Percentiles rank a stretch among this genome's conserved stretches.
Evolutionary conservation across 2,888 invertebrate genomes (phyloP).

Genomic region (Caprella mutica): DNA sequence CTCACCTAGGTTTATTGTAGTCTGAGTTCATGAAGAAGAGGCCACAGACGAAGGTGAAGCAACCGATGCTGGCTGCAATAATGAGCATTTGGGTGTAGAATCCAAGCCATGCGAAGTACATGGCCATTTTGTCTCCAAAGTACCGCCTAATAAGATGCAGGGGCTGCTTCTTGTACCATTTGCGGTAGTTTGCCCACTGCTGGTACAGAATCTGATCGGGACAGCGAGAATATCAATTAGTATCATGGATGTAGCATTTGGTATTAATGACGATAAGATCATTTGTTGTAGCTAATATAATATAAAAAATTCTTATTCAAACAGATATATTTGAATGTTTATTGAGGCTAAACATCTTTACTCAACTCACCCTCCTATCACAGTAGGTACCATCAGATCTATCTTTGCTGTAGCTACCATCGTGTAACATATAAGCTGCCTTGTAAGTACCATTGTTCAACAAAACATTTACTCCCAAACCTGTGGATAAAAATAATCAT

Average conservation of each 20-base stretch:
- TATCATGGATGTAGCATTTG: too few species aligned
- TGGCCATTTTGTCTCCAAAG: constrained; percentile 80
- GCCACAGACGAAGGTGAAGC: constrained; percentile 76
- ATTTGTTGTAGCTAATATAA: too few species aligned
- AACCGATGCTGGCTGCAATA: constrained; percentile 72
- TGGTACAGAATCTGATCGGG: constrained; percentile 62
- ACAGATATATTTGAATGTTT: too few species aligned
- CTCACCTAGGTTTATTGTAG: constrained; percentile 64
- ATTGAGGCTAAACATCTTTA: background rate
- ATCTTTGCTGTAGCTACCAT: constrained; percentile 47
- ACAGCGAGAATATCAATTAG: too few species aligned
- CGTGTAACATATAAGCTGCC: constrained; percentile 78
- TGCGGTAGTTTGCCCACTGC: constrained; percentile 80
- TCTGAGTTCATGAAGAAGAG: constrained; percentile 64
- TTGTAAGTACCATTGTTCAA: constrained; percentile 69
- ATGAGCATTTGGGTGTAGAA: constrained; percentile 84
- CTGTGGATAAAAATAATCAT: constrained; percentile 13
- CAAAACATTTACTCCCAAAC: constrained; percentile 67
- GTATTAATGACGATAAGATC: too few species aligned
- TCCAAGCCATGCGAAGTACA: constrained; percentile 88
- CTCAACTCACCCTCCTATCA: constrained; percentile 55
- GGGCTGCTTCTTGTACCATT: constrained; percentile 88
- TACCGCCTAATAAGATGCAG: constrained; percentile 75
- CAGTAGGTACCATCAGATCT: constrained; percentile 38
- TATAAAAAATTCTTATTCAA: too few species aligned